phyloP scores from a whole-genome alignment of 2,113 vertebrate species.

The Rostratula benghalensis region DNA sequence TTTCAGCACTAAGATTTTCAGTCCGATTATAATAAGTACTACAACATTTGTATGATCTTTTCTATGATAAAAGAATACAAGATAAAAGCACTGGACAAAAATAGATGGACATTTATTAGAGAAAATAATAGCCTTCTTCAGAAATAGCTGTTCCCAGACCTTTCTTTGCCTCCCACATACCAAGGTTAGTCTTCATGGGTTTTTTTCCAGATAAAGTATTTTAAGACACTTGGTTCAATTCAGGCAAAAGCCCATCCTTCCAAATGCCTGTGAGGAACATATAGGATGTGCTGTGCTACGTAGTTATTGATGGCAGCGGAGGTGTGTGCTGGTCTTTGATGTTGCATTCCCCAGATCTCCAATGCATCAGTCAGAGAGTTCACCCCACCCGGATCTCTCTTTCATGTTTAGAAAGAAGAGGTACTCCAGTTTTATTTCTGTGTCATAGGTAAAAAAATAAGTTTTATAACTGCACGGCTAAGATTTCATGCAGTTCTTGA shows the following conservation, averaged over 20 bases:
- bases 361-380: neutral
- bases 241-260: neutral
- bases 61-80: neutral
- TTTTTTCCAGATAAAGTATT: neutral
- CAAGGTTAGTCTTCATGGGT: neutral
- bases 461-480: neutral
- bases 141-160: neutral
- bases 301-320: neutral
- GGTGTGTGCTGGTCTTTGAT: neutral
- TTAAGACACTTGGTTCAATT: neutral
- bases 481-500: neutral
- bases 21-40: neutral
- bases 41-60: neutral
- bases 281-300: neutral
- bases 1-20: neutral
- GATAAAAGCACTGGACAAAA: neutral
- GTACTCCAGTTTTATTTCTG: neutral
- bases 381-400: neutral
- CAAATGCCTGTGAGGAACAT: neutral
- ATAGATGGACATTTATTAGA: neutral
- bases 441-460: neutral
- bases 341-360: neutral
- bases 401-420: neutral
- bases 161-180: neutral
- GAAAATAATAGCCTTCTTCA: neutral